These are phyloP conservation scores for Talpa occidentalis DNA, from an alignment of 2,113 vertebrate species.

Conservation along the genomic window DNA sequence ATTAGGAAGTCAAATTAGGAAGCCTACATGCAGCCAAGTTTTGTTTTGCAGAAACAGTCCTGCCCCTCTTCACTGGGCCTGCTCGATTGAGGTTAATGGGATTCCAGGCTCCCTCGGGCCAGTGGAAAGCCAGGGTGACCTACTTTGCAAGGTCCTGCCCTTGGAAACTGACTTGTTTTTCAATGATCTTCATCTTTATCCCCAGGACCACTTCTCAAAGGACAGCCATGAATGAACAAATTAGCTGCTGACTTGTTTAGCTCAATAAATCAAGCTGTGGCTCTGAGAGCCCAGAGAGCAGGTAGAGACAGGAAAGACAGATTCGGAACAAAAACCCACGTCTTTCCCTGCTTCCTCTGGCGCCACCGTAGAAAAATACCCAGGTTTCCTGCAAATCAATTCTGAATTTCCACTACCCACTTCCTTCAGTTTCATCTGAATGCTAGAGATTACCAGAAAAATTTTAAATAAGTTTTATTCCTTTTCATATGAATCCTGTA, in stretches of 20 bases:
- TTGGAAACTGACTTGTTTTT: slow-evolving; percentile 73
- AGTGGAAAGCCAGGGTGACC: slow-evolving; percentile 75
- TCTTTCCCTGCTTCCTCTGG: slow-evolving; percentile 35
- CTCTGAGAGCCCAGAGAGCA: slow-evolving; percentile 53
- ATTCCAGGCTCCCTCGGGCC: slow-evolving; percentile 54
- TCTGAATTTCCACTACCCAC: slow-evolving; percentile 9
- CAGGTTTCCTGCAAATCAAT: slow-evolving; percentile 26
- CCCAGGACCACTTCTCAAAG: slow-evolving; percentile 78
- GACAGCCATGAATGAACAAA: slow-evolving; percentile 75
- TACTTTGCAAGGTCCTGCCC: slow-evolving; percentile 74
- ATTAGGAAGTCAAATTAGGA: slow-evolving; percentile 68
- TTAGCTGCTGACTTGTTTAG: slow-evolving; percentile 77
- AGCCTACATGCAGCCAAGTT: slow-evolving; percentile 39
- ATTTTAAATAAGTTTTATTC: not conserved
- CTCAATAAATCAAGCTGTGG: slow-evolving; percentile 77
- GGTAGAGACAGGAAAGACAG: slow-evolving; percentile 57
- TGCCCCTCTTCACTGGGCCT: slow-evolving; percentile 35
- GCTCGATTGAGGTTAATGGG: slow-evolving; percentile 71
- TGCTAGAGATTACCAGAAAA: slow-evolving; percentile 63
- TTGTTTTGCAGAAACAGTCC: slow-evolving; percentile 59
- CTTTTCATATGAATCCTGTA: slow-evolving; percentile 62
- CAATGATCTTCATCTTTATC: slow-evolving; percentile 76
- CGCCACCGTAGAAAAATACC: slow-evolving; percentile 41
- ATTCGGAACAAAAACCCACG: slow-evolving; percentile 42
- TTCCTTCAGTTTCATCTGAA: slow-evolving; percentile 56